These are phyloP conservation scores for Oncorhynchus tshawytscha DNA, from an alignment of 2,113 vertebrate genomes.

Conservation along the genomic window DNA sequence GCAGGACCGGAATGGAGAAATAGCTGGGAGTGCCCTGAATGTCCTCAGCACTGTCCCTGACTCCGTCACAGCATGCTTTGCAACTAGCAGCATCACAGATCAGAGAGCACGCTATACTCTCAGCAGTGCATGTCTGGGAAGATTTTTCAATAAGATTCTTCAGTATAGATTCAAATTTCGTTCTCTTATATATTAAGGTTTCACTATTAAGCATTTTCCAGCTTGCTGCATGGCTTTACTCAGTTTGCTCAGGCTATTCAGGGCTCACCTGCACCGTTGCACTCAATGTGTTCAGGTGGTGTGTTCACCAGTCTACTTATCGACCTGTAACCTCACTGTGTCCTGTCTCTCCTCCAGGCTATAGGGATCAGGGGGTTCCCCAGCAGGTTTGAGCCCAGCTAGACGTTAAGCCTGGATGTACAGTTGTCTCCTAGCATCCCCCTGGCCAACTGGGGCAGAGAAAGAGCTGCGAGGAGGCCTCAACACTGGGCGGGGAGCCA, in stretches of 20 bases:
- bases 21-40: neutral
- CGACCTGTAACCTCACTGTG: neutral
- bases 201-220: no score
- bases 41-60: neutral
- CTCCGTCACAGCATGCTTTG: neutral
- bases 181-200: no score
- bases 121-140: no score
- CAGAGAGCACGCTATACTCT: neutral
- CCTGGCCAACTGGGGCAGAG: neutral
- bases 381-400: slow-evolving; percentile 82
- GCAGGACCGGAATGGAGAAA: neutral
- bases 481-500: neutral
- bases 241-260: neutral
- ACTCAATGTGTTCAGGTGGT: neutral
- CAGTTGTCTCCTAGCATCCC: slow-evolving; percentile 20
- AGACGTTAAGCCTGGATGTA: slow-evolving; percentile 13
- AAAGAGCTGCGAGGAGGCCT: slow-evolving; percentile 1
- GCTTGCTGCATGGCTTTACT: no score
- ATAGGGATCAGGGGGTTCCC: slow-evolving; percentile 85
- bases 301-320: neutral
- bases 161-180: no score
- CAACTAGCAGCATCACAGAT: neutral
- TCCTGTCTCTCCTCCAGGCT: slow-evolving; percentile 69
- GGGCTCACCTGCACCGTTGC: no score
- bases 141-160: no score